Evolutionary conservation across 2,113 vertebrate genomes (phyloP).

Genomic region (Phocoena phocoena): DNA sequence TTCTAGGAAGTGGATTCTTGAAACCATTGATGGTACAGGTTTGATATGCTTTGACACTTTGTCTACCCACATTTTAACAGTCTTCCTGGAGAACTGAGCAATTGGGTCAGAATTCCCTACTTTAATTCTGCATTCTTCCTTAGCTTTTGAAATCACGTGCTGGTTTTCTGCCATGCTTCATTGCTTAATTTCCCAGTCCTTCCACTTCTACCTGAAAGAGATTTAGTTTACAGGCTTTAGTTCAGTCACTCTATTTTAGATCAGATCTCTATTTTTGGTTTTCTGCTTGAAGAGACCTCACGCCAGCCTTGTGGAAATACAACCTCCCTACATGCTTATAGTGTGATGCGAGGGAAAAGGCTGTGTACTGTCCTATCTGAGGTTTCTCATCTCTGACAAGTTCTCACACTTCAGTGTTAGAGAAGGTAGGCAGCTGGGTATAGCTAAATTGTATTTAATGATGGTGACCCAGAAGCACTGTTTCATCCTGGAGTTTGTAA

Average conservation of each 20-base stretch:
- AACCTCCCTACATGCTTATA: not conserved
- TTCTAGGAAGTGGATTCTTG: not conserved
- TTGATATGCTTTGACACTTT: not conserved
- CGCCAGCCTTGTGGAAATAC: not conserved
- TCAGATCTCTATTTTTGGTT: not conserved
- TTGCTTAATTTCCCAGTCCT: not conserved
- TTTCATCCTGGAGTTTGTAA: slow-evolving; percentile 39
- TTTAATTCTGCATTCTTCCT: not conserved
- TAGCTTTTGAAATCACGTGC: not conserved
- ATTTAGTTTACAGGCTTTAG: not conserved
- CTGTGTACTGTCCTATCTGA: not conserved
- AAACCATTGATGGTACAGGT: not conserved
- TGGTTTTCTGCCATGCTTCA: not conserved
- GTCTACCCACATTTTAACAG: not conserved
- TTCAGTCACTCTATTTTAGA: slow-evolving; percentile 5
- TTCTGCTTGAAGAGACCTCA: not conserved
- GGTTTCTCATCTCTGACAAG: not conserved
- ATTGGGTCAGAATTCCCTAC: not conserved
- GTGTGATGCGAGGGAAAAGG: not conserved
- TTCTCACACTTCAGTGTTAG: not conserved
- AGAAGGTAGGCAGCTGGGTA: not conserved
- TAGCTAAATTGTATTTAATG: not conserved
- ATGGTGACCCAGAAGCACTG: not conserved
- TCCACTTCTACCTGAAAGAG: not conserved
- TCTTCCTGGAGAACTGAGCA: not conserved